Evolutionary conservation across 2,888 invertebrate species (phyloP).

Genomic region (Drosophila stalkeri): DNA sequence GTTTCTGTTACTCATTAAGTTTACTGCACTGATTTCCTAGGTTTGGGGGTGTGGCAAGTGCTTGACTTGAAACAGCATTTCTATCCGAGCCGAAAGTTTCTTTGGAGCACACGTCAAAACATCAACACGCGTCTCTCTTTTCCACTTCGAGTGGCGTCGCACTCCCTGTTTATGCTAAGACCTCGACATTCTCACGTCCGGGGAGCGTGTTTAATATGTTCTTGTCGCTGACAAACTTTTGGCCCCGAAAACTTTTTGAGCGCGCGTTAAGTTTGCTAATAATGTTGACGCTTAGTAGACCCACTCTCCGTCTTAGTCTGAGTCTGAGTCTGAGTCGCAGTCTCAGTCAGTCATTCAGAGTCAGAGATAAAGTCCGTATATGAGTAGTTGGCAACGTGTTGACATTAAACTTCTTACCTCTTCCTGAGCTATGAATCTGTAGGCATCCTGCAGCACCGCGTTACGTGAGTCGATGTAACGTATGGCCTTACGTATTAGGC

Average conservation of each 20-base stretch:
- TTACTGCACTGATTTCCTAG: slow-evolving; percentile 71
- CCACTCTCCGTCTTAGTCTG: slow-evolving; percentile 19
- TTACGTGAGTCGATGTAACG: slow-evolving; percentile 76
- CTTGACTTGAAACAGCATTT: slow-evolving; percentile 55
- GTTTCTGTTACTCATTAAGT: slow-evolving; percentile 66
- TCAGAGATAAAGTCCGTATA: slow-evolving; percentile 6
- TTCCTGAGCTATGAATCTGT: slow-evolving; percentile 82
- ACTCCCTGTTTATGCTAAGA: slow-evolving; percentile 7
- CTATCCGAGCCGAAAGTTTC: slow-evolving; percentile 59
- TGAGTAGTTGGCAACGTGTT: slow-evolving; percentile 44
- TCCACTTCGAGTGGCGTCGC: slow-evolving; percentile 1
- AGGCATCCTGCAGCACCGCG: slow-evolving; percentile 77
- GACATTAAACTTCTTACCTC: slow-evolving; percentile 78
- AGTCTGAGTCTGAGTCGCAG: slow-evolving; percentile 1
- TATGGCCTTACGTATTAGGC: slow-evolving; percentile 82
- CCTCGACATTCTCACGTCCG: slow-evolving; percentile 43
- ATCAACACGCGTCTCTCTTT: slow-evolving; percentile 72
- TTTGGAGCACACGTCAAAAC: slow-evolving; percentile 75
- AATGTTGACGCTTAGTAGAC: slow-evolving; percentile 67
- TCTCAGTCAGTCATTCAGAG: not conserved
- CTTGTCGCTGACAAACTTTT: slow-evolving; percentile 72
- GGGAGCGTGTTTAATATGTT: slow-evolving; percentile 76
- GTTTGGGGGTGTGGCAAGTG: slow-evolving; percentile 61
- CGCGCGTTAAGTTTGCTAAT: slow-evolving; percentile 78
- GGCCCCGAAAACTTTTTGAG: slow-evolving; percentile 65